Conservation (phyloP, 2,888 invertebrate species). For the Melanostoma scalare region DNA sequence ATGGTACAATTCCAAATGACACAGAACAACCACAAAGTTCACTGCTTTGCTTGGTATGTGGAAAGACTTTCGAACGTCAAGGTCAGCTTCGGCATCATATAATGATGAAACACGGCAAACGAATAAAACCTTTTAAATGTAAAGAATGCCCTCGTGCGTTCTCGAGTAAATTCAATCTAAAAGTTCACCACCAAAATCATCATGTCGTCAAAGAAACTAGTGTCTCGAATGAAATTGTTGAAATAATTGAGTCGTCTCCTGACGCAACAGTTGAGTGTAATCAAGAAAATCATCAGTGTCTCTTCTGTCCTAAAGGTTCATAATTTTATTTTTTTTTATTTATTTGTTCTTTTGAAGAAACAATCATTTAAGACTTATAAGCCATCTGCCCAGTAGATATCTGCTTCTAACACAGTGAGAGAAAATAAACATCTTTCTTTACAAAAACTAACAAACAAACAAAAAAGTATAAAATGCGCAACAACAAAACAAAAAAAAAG, state of each 20-base stretch:
- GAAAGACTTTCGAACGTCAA: conserved; percentile 21
- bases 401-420: too few species aligned
- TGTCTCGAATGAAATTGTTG: too few species aligned
- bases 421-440: too few species aligned
- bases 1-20: too few species aligned
- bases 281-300: conserved; percentile 2
- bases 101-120: not conserved
- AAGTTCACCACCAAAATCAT: conserved; percentile 10
- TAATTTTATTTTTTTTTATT: not conserved
- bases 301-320: conserved; percentile 26
- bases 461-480: too few species aligned
- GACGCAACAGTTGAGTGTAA: not conserved
- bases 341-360: not conserved
- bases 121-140: conserved; percentile 27
- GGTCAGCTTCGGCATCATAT: conserved; percentile 5
- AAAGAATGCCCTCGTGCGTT: conserved; percentile 13
- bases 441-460: too few species aligned
- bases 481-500: too few species aligned
- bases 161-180: not conserved
- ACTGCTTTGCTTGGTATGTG: conserved; percentile 24
- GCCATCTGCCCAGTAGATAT: too few species aligned
- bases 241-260: too few species aligned
- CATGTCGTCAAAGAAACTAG: too few species aligned
- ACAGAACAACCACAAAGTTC: conserved; percentile 3
- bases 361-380: not conserved